Evolutionary conservation across 2,888 invertebrate genomes (phyloP), one percentile per base, ranked within the genome.

Genomic region (Athetis lepigone): DNA sequence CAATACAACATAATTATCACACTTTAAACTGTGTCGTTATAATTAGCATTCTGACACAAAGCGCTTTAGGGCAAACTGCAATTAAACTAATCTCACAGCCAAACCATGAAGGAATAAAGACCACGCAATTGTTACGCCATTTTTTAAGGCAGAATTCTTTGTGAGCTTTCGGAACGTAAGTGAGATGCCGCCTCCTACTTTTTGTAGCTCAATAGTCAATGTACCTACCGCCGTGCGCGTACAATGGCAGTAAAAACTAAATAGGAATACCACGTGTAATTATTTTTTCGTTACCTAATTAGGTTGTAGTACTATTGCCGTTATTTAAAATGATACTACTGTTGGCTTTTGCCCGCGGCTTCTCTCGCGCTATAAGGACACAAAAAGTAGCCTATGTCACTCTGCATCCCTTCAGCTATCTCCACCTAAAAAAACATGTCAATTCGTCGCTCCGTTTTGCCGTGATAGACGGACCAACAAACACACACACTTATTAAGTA

Each of bases 1-100:
- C 51, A 57, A 69, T 47, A 65, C 55, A 55, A 71, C 42, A 13
- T 70, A 33, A 70, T 71, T 40, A 56, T 42, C 18, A 47, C 50
- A 56, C 36, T 7, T 40, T 27, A 37, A 25, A 27, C 19, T 50
- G 19, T 63, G 25, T 27, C 65, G 47, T 64, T 40, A 40, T 18
- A 36, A 70, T 51, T 64, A 57, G 37, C n/a, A 42, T 47, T 57
- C 47, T 54, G 49, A 72, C 54, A 71, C n/a, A 39, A 40, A 58
- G 4, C 29, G 47, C 52, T 72, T 50, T 50, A 46, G 52, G 40
- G 23, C 66, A 66, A 29, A 33, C 27, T 11, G 42, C n/a, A 40
- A 37, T 65, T 58, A 40, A 56, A 69, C 1, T 42, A 40, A 65
- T 50, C 9, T 39, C 18, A 37, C n/a, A n/a, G 19, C 27, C 11